Base-by-base conservation (phyloP, 2,888 invertebrate species). In the Acleris holmiana region DNA sequence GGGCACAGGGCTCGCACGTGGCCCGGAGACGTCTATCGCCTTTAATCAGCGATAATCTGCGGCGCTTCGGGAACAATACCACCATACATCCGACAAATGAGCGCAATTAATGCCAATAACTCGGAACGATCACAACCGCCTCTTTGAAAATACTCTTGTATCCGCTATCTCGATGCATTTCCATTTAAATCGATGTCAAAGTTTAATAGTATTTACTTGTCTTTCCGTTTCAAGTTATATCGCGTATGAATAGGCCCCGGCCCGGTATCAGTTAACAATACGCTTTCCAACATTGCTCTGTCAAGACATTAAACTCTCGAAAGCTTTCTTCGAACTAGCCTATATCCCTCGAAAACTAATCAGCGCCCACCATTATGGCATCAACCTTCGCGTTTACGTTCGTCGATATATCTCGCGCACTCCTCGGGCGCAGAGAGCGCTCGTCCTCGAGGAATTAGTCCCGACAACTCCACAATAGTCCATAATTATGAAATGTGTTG, bases 401-500 rank as follows among this genome's bases (percentile, higher is more conserved):
- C 80, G 78, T 74, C 79, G 80, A 87, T 87, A 87, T 84, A 85
- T 89, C 81, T 84, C 82, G 71, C 68, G 67, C 73, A 70, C 73
- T 79, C 80, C 80, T 72, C 77, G 79, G 80, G 83, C 84, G 83
- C 80, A 73, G 81, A 84, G 82, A 78, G 77, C 77, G 76, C 77
- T 77, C 80, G 82, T 88, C 83, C 74, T 76, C 79, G 74, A 80
- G 80, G 80, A 88, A 91, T 90, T 89, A 89, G 79, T 80, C 78
- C 81, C 75, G 86, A 88, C 91, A 86, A 84, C 83, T 76, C 82
- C 86, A 92, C 92, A 92, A 92, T 92, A 89, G 90, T 86, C 92
- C 89, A 91, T 92, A 91, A 92, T 92, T 91, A 91, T 91, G 92
- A 92, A 91, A 91, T 91, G 91, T 91, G 90, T 90, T 86, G 89